Evolutionary conservation across 2,888 invertebrate species (phyloP), one percentile per base, ranked within the genome.

Genomic region (Brachyopa scutellaris): DNA sequence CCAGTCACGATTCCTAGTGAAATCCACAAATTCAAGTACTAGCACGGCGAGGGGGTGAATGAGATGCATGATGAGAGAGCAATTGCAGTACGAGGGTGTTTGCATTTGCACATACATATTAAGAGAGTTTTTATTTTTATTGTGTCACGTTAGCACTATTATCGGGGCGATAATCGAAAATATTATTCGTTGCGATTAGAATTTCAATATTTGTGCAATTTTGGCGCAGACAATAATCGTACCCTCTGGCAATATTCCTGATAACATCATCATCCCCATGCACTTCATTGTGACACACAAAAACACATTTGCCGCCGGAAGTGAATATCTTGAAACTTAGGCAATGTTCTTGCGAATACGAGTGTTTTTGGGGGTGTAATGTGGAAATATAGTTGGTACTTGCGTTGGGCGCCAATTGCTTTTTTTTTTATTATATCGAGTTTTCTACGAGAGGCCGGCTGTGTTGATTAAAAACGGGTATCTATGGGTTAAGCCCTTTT

Each of bases 181-280:
- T 77, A 77, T 66, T 82, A 66, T 77, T 77, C 45, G 70, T 77
- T 53, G 77, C 77, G 55, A 77, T 82, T 70, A 70, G 66, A 82
- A 82, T 82, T 82, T 82, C 76, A 82, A 82, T 82, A 76, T 82
- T 82, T 76, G 51, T 66, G 64, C 59, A 76, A 82, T 82, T n/a
- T 70, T 76, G 64, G 70, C 70, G 59, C 49, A 70, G 59, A 33
- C 59, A 61, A 66, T 82, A 82, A 82, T 77, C 70, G 77, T 59
- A 77, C 64, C 82, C 59, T 55, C 42, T 69, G 69, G 69, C 42
- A 64, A 51, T 59, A 15, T 62, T 36, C 29, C 21, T 19, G 11
- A 11, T 13, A 23, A 9, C 8, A n/a, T 3, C 21, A 5, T n/a
- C 17, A 36, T 15, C 2, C 8, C 7, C 45, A n/a, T 15, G 8